Evolutionary conservation across 2,888 invertebrate species (phyloP), one percentile per base, ranked within the genome.

Genomic region (Orchesellides sinensis): DNA sequence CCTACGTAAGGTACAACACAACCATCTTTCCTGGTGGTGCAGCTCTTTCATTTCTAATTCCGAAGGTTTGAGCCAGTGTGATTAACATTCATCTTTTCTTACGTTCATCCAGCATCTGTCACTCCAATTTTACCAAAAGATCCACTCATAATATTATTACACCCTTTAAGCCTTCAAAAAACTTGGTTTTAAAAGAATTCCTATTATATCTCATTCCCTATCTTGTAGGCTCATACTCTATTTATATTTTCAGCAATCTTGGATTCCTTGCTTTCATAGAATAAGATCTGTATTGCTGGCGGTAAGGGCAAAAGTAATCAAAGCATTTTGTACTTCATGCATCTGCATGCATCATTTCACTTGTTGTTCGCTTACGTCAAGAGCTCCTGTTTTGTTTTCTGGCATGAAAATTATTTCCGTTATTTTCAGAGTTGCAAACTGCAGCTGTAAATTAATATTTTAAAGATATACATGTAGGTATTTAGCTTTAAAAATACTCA

Each of bases 61-160:
- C 40, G 40, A 14, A 10, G 40, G 40, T 73, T 65, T 74, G 32
- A 49, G 25, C 65, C 74, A 63, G 19, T 47, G 69, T 78, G 72
- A 72, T 73, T 65, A 73, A 56, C 80, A 59, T 73, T 61, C 66
- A 68, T 73, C 78, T 80, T 32, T 69, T 35, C 27, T 69, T 63
- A 40, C 73, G 61, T 77, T 83, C 80, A 84, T 84, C 84, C 83
- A 80, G 84, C 84, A 84, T 84, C 84, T 84, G 84, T 83, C 84
- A 83, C 79, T 77, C 80, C 56, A 49, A 65, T 80, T 80, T 56
- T 66, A 27, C 27, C 32, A 49, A 14, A 80, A 73, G n/a, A 56
- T 73, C 32, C 66, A 54, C 25, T 35, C 52, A 65, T 32, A 35
- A 66, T 29, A 68, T 40, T 47, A 68, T 68, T 47, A 40, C 63